Conservation (phyloP, 2,113 vertebrate species). For the Cariama cristata region DNA sequence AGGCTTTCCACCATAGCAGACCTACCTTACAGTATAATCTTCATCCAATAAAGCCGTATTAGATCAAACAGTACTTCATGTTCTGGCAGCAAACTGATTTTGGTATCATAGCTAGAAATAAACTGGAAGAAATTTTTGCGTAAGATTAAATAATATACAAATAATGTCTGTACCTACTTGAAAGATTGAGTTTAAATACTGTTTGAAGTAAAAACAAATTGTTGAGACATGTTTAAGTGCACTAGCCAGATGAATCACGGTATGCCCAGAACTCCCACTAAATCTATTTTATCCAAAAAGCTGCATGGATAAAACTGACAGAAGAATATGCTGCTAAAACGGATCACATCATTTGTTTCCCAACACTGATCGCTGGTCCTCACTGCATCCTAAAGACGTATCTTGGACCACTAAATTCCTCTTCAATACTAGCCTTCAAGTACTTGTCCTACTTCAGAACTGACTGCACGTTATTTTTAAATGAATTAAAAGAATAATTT, state of each 20-base stretch:
- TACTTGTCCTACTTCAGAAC: neutral
- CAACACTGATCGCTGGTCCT: neutral
- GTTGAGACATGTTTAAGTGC: neutral
- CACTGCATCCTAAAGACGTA: neutral
- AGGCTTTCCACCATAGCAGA: neutral
- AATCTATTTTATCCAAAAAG: conserved; percentile 38
- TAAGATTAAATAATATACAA: conserved; percentile 13
- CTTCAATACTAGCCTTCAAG: neutral
- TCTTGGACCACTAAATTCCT: neutral
- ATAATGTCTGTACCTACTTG: neutral
- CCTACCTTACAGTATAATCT: neutral
- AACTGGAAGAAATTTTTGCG: neutral
- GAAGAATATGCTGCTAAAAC: conserved; percentile 34
- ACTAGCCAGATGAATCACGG: conserved; percentile 28
- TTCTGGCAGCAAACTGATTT: conserved; percentile 7
- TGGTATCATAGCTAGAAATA: neutral
- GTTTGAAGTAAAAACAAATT: conserved; percentile 30
- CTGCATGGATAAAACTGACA: conserved; percentile 11
- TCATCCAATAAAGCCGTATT: neutral
- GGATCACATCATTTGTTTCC: conserved; percentile 17
- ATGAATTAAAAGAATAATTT: neutral
- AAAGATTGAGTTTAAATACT: conserved; percentile 23
- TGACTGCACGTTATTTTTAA: neutral
- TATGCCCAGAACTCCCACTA: conserved; percentile 46
- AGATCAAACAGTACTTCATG: conserved; percentile 12